phyloP scores from a whole-genome alignment of 37 sponge, comb jelly and placozoan species.

The Halisarca cf. caerulea region DNA sequence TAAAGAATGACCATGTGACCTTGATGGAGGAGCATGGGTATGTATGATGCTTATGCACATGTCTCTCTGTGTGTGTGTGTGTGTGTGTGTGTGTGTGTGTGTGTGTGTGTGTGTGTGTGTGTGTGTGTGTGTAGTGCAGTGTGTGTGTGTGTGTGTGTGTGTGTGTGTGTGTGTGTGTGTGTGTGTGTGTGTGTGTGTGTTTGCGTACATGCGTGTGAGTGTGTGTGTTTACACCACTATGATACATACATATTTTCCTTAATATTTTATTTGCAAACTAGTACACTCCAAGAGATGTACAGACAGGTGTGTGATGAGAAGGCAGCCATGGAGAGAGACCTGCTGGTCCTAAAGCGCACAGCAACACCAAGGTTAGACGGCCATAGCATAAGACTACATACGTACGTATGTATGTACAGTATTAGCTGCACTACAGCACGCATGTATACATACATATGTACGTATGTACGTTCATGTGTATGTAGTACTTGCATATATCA shows the following conservation, averaged over 20 bases:
- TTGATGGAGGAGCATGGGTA: slow-evolving; percentile 74
- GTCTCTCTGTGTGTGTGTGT: background rate
- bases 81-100: background rate
- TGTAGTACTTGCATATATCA: background rate
- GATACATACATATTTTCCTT: too few species aligned
- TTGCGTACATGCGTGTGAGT: too few species aligned
- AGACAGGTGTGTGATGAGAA: slow-evolving; percentile 52
- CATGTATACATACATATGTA: background rate
- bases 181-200: too few species aligned
- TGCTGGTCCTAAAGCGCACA: slow-evolving; percentile 59
- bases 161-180: too few species aligned
- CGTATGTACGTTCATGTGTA: background rate
- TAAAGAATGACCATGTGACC: slow-evolving; percentile 57
- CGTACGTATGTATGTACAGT: too few species aligned
- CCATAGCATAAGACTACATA: too few species aligned
- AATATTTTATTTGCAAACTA: too few species aligned
- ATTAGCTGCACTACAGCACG: background rate
- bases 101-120: background rate
- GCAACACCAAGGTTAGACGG: slow-evolving; percentile 87
- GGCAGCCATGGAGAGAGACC: slow-evolving; percentile 44
- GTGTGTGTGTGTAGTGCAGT: background rate
- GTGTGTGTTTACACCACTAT: too few species aligned
- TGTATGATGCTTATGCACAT: background rate
- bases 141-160: background rate
- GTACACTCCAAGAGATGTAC: slow-evolving; percentile 68